These are phyloP conservation scores for Apamea monoglypha DNA, from an alignment of 2,888 invertebrate genomes.

Conservation along the genomic window DNA sequence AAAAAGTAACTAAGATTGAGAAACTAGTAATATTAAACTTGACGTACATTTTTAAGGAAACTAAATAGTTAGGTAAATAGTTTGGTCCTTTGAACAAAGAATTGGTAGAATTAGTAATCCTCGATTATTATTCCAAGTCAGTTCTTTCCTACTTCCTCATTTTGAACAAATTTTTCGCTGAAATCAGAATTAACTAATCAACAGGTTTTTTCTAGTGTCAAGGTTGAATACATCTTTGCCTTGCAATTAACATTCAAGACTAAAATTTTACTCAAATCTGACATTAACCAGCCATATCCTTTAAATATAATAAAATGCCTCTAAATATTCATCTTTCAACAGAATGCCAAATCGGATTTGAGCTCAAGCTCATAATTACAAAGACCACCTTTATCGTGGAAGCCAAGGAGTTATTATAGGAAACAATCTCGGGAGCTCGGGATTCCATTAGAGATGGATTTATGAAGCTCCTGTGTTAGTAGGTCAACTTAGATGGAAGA, in stretches of 20 bases:
- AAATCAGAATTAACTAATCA: neutral
- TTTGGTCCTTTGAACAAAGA: neutral
- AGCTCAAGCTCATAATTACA: constrained; percentile 55
- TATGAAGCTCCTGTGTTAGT: constrained; percentile 46
- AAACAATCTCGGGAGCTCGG: constrained; percentile 50
- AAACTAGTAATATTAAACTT: neutral
- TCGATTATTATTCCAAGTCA: neutral
- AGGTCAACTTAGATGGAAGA: constrained; percentile 40
- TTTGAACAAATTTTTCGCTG: neutral
- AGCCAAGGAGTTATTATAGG: constrained; percentile 60
- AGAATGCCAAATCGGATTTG: constrained; percentile 46
- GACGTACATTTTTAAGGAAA: no score
- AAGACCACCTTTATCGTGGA: constrained; percentile 52
- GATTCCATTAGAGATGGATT: constrained; percentile 58
- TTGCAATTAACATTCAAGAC: neutral
- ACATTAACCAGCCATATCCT: neutral
- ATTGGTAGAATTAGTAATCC: neutral
- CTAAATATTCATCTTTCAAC: constrained; percentile 47
- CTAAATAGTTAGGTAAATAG: no score
- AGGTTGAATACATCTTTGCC: neutral
- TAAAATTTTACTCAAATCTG: neutral
- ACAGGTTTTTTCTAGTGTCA: neutral
- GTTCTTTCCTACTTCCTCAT: neutral
- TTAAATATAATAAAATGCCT: constrained; percentile 18
- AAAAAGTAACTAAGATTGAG: neutral